phyloP scores from a whole-genome alignment of 2,888 invertebrate genomes.

The Adela reaumurella region DNA sequence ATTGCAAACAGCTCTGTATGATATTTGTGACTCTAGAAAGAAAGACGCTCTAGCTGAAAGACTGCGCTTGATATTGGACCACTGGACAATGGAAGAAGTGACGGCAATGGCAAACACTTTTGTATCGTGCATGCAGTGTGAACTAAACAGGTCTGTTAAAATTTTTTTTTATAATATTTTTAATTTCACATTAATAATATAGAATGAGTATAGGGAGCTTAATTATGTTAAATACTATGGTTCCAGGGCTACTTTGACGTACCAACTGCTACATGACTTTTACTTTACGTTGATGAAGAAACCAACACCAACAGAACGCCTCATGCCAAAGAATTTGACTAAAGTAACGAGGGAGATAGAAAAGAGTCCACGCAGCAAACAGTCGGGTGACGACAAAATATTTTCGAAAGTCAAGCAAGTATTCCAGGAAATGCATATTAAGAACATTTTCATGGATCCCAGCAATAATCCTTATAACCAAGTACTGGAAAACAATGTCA shows the following conservation, averaged over 20 bases:
- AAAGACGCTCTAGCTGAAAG: conserved; percentile 51
- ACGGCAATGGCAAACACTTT: conserved; percentile 53
- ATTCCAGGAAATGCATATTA: conserved; percentile 34
- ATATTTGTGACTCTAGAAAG: conserved; percentile 56
- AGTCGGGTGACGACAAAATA: conserved; percentile 35
- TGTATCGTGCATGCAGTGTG: conserved; percentile 56
- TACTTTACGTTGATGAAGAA: conserved; percentile 37
- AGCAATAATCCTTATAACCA: conserved; percentile 42
- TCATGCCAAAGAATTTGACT: conserved; percentile 32
- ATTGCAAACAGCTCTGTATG: conserved; percentile 46
- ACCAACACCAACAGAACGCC: conserved; percentile 30
- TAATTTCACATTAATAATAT: too few species aligned
- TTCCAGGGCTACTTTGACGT: conserved; percentile 38
- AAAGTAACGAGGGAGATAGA: conserved; percentile 33
- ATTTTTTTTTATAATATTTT: conserved; percentile 28
- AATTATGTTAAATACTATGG: conserved; percentile 6
- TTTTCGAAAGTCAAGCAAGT: conserved; percentile 29
- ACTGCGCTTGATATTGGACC: conserved; percentile 43
- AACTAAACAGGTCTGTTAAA: conserved; percentile 47
- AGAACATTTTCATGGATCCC: conserved; percentile 33
- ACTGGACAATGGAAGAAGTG: conserved; percentile 57
- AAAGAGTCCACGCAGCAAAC: conserved; percentile 28
- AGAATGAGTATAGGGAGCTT: too few species aligned
- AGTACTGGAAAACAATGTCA: conserved; percentile 39
- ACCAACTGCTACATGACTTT: conserved; percentile 45